These are phyloP conservation scores for Colinus virginianus DNA, from an alignment of 2,113 vertebrate genomes.

Conservation along the genomic window DNA sequence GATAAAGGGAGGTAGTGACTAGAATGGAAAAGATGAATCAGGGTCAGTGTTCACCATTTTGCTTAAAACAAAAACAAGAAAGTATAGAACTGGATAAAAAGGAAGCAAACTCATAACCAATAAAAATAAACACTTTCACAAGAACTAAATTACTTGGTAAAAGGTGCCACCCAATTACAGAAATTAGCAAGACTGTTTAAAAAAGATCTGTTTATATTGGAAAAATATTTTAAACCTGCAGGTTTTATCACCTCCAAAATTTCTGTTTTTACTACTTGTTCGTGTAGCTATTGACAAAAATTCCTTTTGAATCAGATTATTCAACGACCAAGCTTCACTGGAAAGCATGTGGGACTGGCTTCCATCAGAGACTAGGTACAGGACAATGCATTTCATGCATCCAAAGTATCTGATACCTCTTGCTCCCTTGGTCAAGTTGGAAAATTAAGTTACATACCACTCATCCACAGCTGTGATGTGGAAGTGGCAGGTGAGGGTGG, in stretches of 20 bases:
- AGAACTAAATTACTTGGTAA: not conserved
- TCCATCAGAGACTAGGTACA: not conserved
- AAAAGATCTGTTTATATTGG: fast-evolving
- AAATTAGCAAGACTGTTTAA: not conserved
- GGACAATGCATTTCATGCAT: not conserved
- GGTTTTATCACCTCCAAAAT: not conserved
- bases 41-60: not conserved
- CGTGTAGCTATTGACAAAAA: not conserved
- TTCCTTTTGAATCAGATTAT: not conserved
- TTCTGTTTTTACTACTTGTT: not conserved
- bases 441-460: not conserved
- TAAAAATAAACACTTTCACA: not conserved
- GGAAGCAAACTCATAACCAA: not conserved
- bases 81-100: not conserved
- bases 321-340: not conserved
- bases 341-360: not conserved
- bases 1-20: not conserved
- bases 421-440: not conserved
- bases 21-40: not conserved
- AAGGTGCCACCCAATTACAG: not conserved
- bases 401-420: not conserved
- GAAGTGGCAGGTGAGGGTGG: not conserved
- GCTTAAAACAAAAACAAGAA: not conserved
- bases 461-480: not conserved
- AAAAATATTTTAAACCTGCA: not conserved